phyloP scores from a whole-genome alignment of 2,797 vertebrate species.

The Sylvia borin region DNA sequence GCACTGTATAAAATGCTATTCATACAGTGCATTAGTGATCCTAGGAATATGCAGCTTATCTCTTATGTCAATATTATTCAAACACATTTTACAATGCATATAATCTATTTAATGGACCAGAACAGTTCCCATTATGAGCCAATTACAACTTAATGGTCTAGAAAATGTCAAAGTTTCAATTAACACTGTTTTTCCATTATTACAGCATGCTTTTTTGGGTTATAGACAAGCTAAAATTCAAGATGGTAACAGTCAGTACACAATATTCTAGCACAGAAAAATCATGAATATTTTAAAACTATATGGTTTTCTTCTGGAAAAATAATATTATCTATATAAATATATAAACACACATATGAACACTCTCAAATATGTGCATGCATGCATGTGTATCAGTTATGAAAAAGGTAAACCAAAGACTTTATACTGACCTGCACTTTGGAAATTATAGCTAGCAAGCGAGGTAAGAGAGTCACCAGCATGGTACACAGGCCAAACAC shows the following conservation, averaged over 20 bases:
- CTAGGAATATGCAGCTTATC: not conserved
- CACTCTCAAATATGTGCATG: not conserved
- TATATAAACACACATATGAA: not conserved
- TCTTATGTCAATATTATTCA: slow-evolving; percentile 43
- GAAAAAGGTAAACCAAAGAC: not conserved
- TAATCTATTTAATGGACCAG: slow-evolving; percentile 35
- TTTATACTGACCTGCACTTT: slow-evolving; percentile 65
- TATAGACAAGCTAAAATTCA: not conserved
- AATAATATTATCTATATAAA: not conserved
- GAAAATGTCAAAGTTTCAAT: slow-evolving; percentile 62
- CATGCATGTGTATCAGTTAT: accelerated
- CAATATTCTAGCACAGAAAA: not conserved
- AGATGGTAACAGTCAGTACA: not conserved
- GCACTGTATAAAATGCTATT: not conserved
- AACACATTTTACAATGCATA: slow-evolving; percentile 14
- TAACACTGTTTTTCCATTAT: not conserved
- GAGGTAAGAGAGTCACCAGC: slow-evolving; percentile 73
- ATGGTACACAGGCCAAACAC: slow-evolving; percentile 76
- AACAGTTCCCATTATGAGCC: slow-evolving; percentile 30
- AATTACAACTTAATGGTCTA: slow-evolving; percentile 53
- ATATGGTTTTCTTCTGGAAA: not conserved
- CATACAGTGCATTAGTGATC: not conserved
- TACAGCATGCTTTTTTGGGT: not conserved
- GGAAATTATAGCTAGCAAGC: slow-evolving; percentile 70
- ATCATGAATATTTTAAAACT: not conserved